phyloP scores from a whole-genome alignment of 2,797 vertebrate genomes.

The Cirrhinus mrigala region DNA sequence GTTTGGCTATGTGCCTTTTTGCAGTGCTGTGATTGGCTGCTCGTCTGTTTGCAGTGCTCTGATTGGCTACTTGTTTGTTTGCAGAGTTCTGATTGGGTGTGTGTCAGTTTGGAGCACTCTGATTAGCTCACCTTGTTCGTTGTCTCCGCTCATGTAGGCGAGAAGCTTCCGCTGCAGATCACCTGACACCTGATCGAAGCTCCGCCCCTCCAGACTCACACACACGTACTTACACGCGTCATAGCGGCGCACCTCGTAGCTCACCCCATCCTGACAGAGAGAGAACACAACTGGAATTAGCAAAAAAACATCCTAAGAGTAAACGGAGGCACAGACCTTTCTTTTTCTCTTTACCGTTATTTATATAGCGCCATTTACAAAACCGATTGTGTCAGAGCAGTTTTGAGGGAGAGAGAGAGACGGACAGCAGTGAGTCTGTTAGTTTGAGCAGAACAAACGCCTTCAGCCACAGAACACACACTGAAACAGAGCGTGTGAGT shows the following conservation, averaged over 20 bases:
- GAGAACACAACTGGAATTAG: no score
- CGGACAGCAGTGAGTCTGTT: constrained; percentile 50
- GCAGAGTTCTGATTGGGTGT: no score
- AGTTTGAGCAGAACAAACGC: constrained; percentile 58
- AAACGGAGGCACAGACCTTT: no score
- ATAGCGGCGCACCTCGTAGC: constrained; percentile 86
- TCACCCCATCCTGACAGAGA: constrained; percentile 81
- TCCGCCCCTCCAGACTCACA: constrained; percentile 83
- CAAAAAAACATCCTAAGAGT: no score
- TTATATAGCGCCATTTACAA: no score
- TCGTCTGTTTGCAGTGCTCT: no score
- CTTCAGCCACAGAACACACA: background rate
- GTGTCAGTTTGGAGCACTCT: background rate
- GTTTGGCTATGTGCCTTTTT: no score
- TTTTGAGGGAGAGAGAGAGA: background rate
- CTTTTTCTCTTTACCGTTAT: no score
- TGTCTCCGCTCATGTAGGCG: constrained; percentile 90
- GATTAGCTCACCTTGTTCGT: constrained; percentile 83
- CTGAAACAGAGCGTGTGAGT: background rate
- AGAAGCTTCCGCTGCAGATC: constrained; percentile 88
- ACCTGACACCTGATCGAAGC: constrained; percentile 88
- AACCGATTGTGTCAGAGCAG: no score
- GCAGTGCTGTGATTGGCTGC: no score
- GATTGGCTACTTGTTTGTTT: no score
- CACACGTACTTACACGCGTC: constrained; percentile 83